These are phyloP conservation scores for Pristionchus mayeri DNA, from an alignment of 2,888 invertebrate genomes.

Conservation along the genomic window DNA sequence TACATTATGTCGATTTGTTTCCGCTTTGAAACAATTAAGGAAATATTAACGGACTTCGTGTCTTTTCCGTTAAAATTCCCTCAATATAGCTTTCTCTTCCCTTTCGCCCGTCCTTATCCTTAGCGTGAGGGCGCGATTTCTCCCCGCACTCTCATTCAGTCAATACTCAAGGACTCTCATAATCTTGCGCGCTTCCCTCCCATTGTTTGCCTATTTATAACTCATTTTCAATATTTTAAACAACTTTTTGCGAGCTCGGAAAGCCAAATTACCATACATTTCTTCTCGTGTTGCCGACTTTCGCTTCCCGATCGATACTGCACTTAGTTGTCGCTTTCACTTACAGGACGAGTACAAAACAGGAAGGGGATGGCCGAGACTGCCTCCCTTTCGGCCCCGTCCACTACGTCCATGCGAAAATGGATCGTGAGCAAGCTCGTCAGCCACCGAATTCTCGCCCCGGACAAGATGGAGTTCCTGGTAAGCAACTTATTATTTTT, in stretches of 20 bases:
- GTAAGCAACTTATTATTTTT: background rate
- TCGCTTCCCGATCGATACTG: background rate
- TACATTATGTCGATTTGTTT: background rate
- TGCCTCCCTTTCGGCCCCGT: background rate
- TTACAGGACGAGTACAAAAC: background rate
- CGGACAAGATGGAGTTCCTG: background rate
- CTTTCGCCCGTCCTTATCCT: background rate
- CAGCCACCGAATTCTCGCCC: background rate
- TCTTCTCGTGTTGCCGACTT: background rate
- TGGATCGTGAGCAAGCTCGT: background rate
- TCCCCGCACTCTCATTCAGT: background rate
- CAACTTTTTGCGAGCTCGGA: background rate
- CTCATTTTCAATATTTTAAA: background rate
- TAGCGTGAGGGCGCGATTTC: background rate
- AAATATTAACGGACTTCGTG: background rate
- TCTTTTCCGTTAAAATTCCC: background rate
- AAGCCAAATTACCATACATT: background rate
- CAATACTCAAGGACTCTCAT: background rate
- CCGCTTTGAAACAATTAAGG: background rate
- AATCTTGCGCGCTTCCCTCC: background rate
- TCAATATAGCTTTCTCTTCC: no score
- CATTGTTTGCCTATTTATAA: background rate
- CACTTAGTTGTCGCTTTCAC: background rate
- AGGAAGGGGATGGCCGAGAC: background rate
- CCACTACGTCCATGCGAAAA: background rate